A percentile compares a stretch with the other conserved stretches of the same genome.
phyloP scores from a whole-genome alignment of 2,797 vertebrate genomes.

The Hemibagrus guttatus region DNA sequence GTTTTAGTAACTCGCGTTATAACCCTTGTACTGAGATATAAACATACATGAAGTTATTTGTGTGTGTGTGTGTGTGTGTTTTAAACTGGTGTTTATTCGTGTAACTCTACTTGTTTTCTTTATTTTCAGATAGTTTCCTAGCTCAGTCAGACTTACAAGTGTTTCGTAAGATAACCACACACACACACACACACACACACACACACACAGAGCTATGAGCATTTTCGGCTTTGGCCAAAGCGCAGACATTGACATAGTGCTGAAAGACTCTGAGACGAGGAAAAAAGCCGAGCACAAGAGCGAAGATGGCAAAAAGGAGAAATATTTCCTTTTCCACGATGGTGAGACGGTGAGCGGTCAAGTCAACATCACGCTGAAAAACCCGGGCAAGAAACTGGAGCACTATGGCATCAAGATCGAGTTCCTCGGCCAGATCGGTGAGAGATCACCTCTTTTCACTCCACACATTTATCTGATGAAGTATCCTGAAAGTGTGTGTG shows the following conservation, averaged over 20 bases:
- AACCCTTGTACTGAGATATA: neutral
- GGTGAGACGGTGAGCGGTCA: constrained; percentile 94
- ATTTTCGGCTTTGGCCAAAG: constrained; percentile 95
- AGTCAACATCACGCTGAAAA: constrained; percentile 91
- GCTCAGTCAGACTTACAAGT: constrained; percentile 10
- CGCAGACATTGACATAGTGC: constrained; percentile 90
- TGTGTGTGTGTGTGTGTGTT: neutral
- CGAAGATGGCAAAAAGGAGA: constrained; percentile 95
- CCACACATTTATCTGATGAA: neutral
- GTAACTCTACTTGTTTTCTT: neutral
- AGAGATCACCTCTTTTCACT: constrained; percentile 29
- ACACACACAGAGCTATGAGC: constrained; percentile 76
- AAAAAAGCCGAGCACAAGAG: constrained; percentile 93
- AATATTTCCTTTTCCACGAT: constrained; percentile 94
- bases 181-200: neutral
- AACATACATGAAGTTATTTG: neutral
- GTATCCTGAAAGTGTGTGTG: neutral
- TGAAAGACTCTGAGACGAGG: constrained; percentile 89
- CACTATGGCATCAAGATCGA: constrained; percentile 98
- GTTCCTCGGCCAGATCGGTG: constrained; percentile 97
- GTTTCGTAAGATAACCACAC: constrained; percentile 2
- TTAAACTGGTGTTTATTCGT: neutral
- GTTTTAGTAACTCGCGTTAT: neutral
- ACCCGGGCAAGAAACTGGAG: constrained; percentile 91
- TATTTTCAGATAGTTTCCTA: neutral